These are phyloP conservation scores for honey bee (Apis mellifera) DNA, from an alignment of 1,140 invertebrate genomes.

Conservation along the genomic window Amel_HAv3.1 CM009933.2:6572001-6572500, in stretches of 20 bases:
- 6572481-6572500: slow-evolving; percentile 58
- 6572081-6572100: slow-evolving; percentile 16
- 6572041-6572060: not conserved
- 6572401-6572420: slow-evolving; percentile 62
- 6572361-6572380: slow-evolving; percentile 6
- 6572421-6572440: slow-evolving; percentile 61
- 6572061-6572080: not conserved
- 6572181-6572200: too few species aligned
- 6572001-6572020: not conserved
- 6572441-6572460: slow-evolving; percentile 59
- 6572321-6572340: not conserved
- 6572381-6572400: slow-evolving; percentile 41
- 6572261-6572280: not conserved
- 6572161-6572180: too few species aligned
- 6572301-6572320: slow-evolving; percentile 40
- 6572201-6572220: too few species aligned
- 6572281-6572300: slow-evolving; percentile 11
- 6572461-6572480: slow-evolving; percentile 48
- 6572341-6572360: slow-evolving; percentile 33
- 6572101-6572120: not conserved
- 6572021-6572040: slow-evolving; percentile 12
- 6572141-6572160: not conserved
- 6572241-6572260: not conserved
- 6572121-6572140: not conserved
- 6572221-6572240: too few species aligned